Conservation (phyloP, 64 coral and sea anemone species). For the Porites lutea region DNA sequence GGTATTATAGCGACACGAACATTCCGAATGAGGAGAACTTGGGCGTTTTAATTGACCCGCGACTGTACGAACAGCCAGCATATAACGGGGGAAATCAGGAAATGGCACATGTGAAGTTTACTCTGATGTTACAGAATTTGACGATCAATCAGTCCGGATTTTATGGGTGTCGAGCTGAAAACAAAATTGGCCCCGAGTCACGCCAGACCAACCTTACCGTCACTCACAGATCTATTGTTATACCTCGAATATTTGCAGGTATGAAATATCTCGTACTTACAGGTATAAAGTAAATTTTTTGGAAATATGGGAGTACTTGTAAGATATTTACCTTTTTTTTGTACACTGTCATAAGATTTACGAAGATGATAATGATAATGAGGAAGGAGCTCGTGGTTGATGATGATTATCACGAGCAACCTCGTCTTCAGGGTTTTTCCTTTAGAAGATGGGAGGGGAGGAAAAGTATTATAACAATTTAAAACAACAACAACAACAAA, state of each 20-base stretch:
- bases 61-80: not conserved
- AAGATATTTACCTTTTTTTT: too few relatives aligned
- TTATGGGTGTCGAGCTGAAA: constrained; percentile 43
- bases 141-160: constrained; percentile 8
- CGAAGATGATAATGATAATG: too few relatives aligned
- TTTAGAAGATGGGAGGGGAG: too few relatives aligned
- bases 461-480: too few relatives aligned
- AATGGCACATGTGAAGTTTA: not conserved
- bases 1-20: not conserved
- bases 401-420: too few relatives aligned
- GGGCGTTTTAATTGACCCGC: not conserved
- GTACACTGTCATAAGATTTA: too few relatives aligned
- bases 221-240: not conserved
- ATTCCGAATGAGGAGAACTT: not conserved
- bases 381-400: too few relatives aligned
- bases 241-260: not conserved
- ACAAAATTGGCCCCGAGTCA: not conserved
- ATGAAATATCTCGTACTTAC: not conserved
- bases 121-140: not conserved
- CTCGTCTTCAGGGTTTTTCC: too few relatives aligned
- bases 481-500: too few relatives aligned
- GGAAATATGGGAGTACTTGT: too few relatives aligned
- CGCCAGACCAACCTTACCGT: constrained; percentile 5
- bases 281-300: too few relatives aligned
- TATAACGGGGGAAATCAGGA: not conserved